Evolutionary conservation across 2,113 vertebrate species (phyloP), one percentile per base, ranked within the genome.

Genomic region (Anarhynchus alexandrinus): DNA sequence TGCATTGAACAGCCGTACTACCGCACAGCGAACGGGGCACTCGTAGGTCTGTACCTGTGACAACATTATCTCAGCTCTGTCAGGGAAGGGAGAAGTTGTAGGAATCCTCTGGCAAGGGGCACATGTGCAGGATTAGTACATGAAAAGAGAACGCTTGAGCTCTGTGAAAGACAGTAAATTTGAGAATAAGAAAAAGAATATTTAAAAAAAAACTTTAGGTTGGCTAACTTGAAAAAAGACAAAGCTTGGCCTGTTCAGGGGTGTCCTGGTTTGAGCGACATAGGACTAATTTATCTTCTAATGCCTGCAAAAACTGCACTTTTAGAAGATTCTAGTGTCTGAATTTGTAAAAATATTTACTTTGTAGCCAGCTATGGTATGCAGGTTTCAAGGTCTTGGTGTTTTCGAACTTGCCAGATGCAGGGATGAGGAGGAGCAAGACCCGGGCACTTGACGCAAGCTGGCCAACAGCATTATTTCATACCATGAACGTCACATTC

Each of bases 51-150:
- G 30, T 43, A 34, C 18, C 23, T 79, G 54, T 52, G 86, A 51
- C 47, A 26, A 3, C 0, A 2, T 72, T 59, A 34, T 7, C 66
- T 49, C 49, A 38, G 38, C 38, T 67, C 62, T 67, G 13, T 22
- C 22, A 25, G 51, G 20, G 49, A 47, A 69, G 15, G 57, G 15
- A 79, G 30, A 16, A 6, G n/a, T 6, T 14, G 11, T 40, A 79
- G 52, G n/a, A 84, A 47, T 70, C 32, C 36, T 59, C 40, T 76
- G 83, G 43, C 30, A n/a, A 76, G 34, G 34, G 40, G 34, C 6
- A 1, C 0, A 0, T 17, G 54, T 78, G 51, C 0, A 40, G 2
- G 45, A 45, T 59, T 32, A 34, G 15, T 42, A n/a, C 23, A 12
- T 29, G 23, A n/a, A 82, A 84, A 70, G 23, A 13, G 15, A 57